phyloP scores from a whole-genome alignment of 2,888 invertebrate genomes.

The Sclerodermus sp. region DNA sequence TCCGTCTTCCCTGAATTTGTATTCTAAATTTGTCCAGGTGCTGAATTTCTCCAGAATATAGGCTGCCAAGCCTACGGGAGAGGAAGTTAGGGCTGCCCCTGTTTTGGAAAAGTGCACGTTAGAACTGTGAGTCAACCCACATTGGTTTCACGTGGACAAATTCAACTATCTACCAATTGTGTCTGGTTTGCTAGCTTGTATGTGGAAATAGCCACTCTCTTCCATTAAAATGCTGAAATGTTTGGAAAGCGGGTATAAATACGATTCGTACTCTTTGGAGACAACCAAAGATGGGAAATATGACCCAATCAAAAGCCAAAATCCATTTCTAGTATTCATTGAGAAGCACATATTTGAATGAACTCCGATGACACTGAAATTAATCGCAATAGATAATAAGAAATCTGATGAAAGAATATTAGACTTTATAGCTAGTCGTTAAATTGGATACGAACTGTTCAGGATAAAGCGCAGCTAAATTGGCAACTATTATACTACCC shows the following conservation, averaged over 20 bases:
- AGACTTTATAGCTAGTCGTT: no score
- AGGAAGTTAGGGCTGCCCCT: slow-evolving; percentile 73
- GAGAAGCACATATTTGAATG: slow-evolving; percentile 68
- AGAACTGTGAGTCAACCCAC: no score
- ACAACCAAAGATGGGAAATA: slow-evolving; percentile 64
- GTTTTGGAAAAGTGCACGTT: not conserved
- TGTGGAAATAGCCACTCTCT: slow-evolving; percentile 67
- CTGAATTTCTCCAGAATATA: slow-evolving; percentile 90
- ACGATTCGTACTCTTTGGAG: slow-evolving; percentile 59
- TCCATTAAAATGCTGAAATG: slow-evolving; percentile 44
- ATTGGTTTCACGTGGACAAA: no score
- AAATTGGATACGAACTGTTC: slow-evolving; percentile 38
- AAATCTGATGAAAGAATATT: no score
- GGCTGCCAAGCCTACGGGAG: slow-evolving; percentile 83
- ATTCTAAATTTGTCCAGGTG: slow-evolving; percentile 68
- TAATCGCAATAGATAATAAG: not conserved
- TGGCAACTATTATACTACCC: slow-evolving; percentile 60
- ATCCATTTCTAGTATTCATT: slow-evolving; percentile 36
- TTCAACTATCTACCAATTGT: slow-evolving; percentile 79
- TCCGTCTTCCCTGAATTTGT: slow-evolving; percentile 64
- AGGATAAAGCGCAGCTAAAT: slow-evolving; percentile 61
- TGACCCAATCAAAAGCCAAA: slow-evolving; percentile 59
- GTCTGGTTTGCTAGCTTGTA: slow-evolving; percentile 87
- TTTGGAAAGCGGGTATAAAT: slow-evolving; percentile 60
- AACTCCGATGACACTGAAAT: slow-evolving; percentile 59